phyloP scores from a whole-genome alignment of 2,888 invertebrate genomes.

The Strigamia crassipes region DNA sequence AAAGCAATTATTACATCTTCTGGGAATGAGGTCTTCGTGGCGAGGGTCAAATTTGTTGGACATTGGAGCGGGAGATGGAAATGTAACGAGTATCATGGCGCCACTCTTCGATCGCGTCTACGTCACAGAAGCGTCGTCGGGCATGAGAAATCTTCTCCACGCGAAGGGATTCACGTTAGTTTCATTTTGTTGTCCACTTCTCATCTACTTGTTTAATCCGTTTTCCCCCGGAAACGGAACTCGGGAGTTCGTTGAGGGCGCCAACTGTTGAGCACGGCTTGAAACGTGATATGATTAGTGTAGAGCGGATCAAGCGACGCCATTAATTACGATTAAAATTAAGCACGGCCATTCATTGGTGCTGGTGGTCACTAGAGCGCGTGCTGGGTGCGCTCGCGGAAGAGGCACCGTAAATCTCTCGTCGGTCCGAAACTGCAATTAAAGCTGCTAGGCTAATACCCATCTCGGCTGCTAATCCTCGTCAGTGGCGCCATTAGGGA shows the following conservation, averaged over 20 bases:
- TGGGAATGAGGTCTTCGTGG: conserved; percentile 60
- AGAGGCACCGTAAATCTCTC: conserved; percentile 15
- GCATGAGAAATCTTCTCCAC: conserved; percentile 81
- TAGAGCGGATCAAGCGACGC: conserved; percentile 29
- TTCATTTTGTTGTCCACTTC: background rate
- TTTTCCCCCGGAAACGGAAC: background rate
- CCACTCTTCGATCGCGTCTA: conserved; percentile 74
- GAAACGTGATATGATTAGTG: conserved; percentile 16
- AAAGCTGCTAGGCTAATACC: conserved; percentile 23
- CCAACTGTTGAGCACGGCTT: background rate
- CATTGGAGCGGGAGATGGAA: conserved; percentile 95
- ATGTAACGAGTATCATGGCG: conserved; percentile 81
- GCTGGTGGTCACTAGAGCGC: conserved; percentile 10
- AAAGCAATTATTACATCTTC: conserved; percentile 73
- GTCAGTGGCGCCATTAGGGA: conserved; percentile 22
- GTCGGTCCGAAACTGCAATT: conserved; percentile 16
- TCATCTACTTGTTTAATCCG: background rate
- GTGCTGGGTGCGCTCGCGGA: conserved; percentile 15
- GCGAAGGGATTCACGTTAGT: conserved; percentile 77
- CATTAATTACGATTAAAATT: conserved; percentile 47
- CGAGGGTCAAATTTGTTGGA: conserved; percentile 67
- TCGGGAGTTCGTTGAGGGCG: background rate
- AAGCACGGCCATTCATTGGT: conserved; percentile 41
- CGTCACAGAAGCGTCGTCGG: conserved; percentile 88
- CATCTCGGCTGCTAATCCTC: conserved; percentile 33